These are phyloP conservation scores for Conus ventricosus DNA, from an alignment of 1,140 invertebrate species.

Conservation along the genomic window DNA sequence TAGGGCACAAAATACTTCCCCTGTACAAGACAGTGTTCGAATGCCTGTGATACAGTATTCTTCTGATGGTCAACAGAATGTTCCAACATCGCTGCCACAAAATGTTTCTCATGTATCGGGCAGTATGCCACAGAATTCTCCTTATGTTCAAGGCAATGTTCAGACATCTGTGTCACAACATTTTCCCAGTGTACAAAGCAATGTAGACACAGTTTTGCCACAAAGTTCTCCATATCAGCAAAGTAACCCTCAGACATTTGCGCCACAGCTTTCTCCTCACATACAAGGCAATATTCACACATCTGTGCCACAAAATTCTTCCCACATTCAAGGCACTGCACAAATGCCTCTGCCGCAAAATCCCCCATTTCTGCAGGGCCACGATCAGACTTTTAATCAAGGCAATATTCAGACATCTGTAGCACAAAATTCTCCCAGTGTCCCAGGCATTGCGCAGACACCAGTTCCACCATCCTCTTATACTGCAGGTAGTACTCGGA, in stretches of 20 bases:
- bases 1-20: neutral
- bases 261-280: too few relatives aligned
- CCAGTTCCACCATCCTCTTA: too few relatives aligned
- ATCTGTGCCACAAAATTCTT: too few relatives aligned
- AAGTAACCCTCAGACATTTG: too few relatives aligned
- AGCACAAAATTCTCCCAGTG: neutral
- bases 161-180: neutral
- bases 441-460: too few relatives aligned
- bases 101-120: neutral
- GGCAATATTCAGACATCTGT: neutral
- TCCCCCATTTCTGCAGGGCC: too few relatives aligned
- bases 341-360: too few relatives aligned
- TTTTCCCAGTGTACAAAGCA: neutral
- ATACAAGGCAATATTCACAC: too few relatives aligned
- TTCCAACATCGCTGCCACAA: neutral
- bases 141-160: neutral
- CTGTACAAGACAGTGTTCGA: neutral
- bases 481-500: too few relatives aligned
- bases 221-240: neutral
- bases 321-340: neutral
- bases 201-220: neutral
- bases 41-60: neutral
- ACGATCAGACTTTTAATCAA: too few relatives aligned
- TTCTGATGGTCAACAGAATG: neutral
- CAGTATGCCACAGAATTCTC: neutral